Conservation (phyloP, 2,797 vertebrate genomes). For the Myoxocephalus aenaeus region DNA sequence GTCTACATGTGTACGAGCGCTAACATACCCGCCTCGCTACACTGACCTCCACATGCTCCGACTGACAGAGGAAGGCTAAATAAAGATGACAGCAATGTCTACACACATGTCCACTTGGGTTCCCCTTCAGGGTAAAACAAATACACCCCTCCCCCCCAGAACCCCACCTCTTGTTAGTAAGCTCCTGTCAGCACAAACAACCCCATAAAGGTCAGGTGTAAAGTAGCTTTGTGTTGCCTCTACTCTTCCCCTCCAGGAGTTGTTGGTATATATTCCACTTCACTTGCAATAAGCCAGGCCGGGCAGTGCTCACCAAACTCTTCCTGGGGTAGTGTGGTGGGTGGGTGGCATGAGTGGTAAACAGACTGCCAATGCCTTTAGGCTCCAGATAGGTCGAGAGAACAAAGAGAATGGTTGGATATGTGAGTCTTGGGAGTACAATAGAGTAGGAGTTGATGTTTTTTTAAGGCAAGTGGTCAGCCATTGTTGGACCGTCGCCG, state of each 20-base stretch:
- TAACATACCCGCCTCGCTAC: constrained; percentile 44
- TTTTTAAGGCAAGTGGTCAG: constrained; percentile 26
- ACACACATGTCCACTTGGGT: constrained; percentile 57
- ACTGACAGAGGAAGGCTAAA: constrained; percentile 68
- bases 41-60: constrained; percentile 68
- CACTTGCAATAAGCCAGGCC: constrained; percentile 52
- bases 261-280: constrained; percentile 67
- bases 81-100: constrained; percentile 79
- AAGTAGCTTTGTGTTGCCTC: constrained; percentile 49
- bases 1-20: constrained; percentile 65
- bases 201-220: constrained; percentile 72
- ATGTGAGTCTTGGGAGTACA: constrained; percentile 7
- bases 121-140: constrained; percentile 56
- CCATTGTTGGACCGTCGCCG: constrained; percentile 6
- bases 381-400: constrained; percentile 47
- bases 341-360: constrained; percentile 50
- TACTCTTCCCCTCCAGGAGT: constrained; percentile 57
- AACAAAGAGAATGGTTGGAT: constrained; percentile 69
- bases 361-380: constrained; percentile 58
- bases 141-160: neutral
- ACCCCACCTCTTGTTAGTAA: constrained; percentile 51
- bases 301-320: constrained; percentile 45
- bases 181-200: constrained; percentile 50
- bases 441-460: constrained; percentile 28
- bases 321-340: constrained; percentile 33